Base-by-base conservation (phyloP, 2,113 vertebrate species). In the Gopherus evgoodei region DNA sequence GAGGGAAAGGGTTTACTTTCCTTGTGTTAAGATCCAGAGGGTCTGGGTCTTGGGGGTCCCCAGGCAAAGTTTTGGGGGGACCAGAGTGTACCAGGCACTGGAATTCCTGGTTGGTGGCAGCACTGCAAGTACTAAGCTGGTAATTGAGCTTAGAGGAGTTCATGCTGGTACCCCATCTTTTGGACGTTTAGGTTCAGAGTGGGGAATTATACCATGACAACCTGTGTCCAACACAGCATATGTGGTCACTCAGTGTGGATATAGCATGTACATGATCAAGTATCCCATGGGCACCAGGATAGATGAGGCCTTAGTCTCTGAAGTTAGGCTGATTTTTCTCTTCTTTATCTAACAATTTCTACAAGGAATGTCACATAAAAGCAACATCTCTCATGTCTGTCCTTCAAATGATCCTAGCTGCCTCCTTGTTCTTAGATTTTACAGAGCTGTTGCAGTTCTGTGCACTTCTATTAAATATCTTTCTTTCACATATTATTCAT, bases 401-500 rank as follows among this genome's bases (percentile, higher is more conserved):
- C 90, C 95, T 98, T 98, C 90, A 93, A 50, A 90, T 24, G 87
- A 11, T 83, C 72, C 49, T 93, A 86, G 35, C 5, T 75, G 44
- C 62, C 72, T 94, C 27, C 87, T 93, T 56, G 86, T 53, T 90
- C 85, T 93, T 89, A 90, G 11, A 94, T 96, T 96, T 95, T 89
- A 93, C 93, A 0, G 47, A 96, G 79, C 62, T 88, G 50, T 93
- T 87, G 56, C 89, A 90, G 56, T 94, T 72, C 12, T 69, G 35
- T 94, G 53, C 80, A 91, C 44, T 96, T 97, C 81, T 94, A 83
- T 96, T 94, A 97, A 97, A 94, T 88, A 97, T 35, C 75, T 91
- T 97, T 93, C 97, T 97, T 97, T 91, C 81, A 42, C 56, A 93
- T 93, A 84, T 90, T 97, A 97, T 98, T 97, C 87, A 97, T 97